phyloP scores from a whole-genome alignment of 2,113 vertebrate species.

The western clawed frog (Xenopus tropicalis) region UCB_Xtro_10.0 CM004445.2:84568501-84569000 shows the following conservation, averaged over 20 bases:
- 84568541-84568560: too few relatives aligned
- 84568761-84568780: conserved; percentile 6
- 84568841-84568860: conserved; percentile 4
- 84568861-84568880: conserved; percentile 32
- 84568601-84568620: too few relatives aligned
- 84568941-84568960: conserved; percentile 20
- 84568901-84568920: conserved; percentile 29
- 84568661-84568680: not conserved
- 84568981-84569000: conserved; percentile 25
- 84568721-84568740: conserved; percentile 37
- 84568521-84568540: too few relatives aligned
- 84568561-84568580: too few relatives aligned
- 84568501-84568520: too few relatives aligned
- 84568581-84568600: too few relatives aligned
- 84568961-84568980: not conserved
- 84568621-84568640: too few relatives aligned
- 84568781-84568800: not conserved
- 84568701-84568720: conserved; percentile 14
- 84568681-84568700: not conserved
- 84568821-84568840: conserved; percentile 15
- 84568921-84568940: conserved; percentile 9
- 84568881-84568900: conserved; percentile 11
- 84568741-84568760: conserved; percentile 3
- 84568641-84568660: too few relatives aligned
- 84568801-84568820: conserved; percentile 22